These are phyloP conservation scores for Dynastes hyllus DNA, from an alignment of 2,888 invertebrate species.

Conservation along the genomic window DNA sequence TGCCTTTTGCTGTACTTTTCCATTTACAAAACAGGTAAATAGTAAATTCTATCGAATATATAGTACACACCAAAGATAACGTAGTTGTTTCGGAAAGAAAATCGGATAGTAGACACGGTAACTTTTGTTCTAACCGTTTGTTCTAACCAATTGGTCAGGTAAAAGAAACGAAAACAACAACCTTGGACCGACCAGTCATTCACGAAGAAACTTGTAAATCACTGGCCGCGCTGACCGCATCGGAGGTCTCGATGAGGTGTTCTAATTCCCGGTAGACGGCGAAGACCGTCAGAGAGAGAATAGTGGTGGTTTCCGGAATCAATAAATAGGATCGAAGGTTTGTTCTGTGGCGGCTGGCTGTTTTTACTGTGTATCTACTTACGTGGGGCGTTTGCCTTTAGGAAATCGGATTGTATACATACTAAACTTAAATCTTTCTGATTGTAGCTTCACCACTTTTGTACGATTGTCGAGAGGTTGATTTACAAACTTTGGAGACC, in stretches of 20 bases:
- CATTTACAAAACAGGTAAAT: too few relatives aligned
- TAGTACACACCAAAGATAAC: too few relatives aligned
- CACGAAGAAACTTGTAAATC: constrained; percentile 45
- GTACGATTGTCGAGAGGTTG: too few relatives aligned
- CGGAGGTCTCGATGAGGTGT: constrained; percentile 36
- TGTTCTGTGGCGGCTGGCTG: not conserved
- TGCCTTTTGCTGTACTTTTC: too few relatives aligned
- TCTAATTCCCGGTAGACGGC: constrained; percentile 28
- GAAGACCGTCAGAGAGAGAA: not conserved
- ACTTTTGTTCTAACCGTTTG: constrained; percentile 6
- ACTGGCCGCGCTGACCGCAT: constrained; percentile 3
- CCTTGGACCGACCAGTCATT: constrained; percentile 34
- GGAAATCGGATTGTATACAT: too few relatives aligned
- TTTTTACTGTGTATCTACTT: not conserved
- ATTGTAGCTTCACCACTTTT: too few relatives aligned
- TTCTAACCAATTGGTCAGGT: constrained; percentile 34
- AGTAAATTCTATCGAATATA: too few relatives aligned
- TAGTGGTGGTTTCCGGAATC: constrained; percentile 42
- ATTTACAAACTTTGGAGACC: too few relatives aligned
- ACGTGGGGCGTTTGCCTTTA: too few relatives aligned
- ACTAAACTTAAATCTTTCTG: too few relatives aligned
- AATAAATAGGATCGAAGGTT: constrained; percentile 22
- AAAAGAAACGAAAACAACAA: constrained; percentile 44
- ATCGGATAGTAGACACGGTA: not conserved
- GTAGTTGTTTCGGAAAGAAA: too few relatives aligned